Conservation (phyloP, 2,113 vertebrate species). For the Thalassoma bifasciatum region DNA sequence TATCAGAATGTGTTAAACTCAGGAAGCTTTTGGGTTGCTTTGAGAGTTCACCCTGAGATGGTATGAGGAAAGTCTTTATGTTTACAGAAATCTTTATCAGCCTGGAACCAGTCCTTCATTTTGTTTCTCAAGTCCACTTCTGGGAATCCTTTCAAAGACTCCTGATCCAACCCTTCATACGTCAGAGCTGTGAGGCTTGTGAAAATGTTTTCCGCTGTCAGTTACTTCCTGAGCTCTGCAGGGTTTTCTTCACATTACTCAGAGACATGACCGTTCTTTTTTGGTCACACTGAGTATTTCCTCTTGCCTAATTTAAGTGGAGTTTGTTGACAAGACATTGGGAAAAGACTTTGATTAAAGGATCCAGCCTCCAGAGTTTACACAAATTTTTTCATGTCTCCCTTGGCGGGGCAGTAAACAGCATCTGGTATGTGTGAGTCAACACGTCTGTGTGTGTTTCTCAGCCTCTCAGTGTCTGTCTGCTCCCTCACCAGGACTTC, state of each 20-base stretch:
- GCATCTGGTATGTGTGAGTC: conserved; percentile 54
- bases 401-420: conserved; percentile 19
- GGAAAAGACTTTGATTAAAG: background rate
- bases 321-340: background rate
- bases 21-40: background rate
- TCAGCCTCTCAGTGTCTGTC: conserved; percentile 12
- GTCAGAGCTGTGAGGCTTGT: no score
- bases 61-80: no score
- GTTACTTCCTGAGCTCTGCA: no score
- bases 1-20: background rate
- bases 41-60: no score
- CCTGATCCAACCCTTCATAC: no score
- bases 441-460: conserved; percentile 13
- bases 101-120: no score
- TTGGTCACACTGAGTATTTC: background rate
- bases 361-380: background rate
- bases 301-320: background rate
- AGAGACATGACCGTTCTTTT: no score
- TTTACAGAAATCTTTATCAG: no score
- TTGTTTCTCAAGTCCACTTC: no score
- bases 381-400: conserved; percentile 9
- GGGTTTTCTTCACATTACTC: no score
- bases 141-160: no score
- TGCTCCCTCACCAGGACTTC: conserved; percentile 1
- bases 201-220: no score